phyloP scores from a whole-genome alignment of 2,113 vertebrate genomes.

The Lepus americanus region DNA sequence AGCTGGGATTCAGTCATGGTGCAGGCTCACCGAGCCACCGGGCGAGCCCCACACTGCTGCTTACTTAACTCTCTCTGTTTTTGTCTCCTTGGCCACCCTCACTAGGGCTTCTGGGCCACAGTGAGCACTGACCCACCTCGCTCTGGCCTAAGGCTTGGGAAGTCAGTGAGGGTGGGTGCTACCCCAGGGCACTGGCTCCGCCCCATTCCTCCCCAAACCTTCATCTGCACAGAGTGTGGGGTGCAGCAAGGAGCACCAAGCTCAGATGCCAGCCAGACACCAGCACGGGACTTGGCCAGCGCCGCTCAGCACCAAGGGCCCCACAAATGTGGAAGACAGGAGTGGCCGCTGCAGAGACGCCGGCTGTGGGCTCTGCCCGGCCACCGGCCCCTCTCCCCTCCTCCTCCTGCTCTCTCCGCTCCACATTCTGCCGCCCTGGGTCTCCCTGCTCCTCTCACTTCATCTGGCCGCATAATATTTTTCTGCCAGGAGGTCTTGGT shows the following conservation, averaged over 20 bases:
- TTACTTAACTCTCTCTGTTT: too few species aligned
- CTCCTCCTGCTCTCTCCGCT: background rate
- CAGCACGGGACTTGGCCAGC: background rate
- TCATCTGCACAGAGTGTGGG: background rate
- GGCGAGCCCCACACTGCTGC: background rate
- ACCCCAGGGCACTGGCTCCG: fast-evolving
- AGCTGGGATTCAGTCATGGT: too few species aligned
- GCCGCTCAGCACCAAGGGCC: background rate
- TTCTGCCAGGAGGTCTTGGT: background rate
- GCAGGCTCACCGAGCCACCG: background rate
- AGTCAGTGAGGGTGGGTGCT: background rate
- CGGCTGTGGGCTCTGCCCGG: fast-evolving
- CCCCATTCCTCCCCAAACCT: background rate
- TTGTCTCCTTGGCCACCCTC: background rate
- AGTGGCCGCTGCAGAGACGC: fast-evolving
- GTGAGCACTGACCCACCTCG: background rate
- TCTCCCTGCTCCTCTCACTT: background rate
- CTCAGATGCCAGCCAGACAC: fast-evolving
- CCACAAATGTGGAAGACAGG: too few species aligned
- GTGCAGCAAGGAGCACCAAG: background rate
- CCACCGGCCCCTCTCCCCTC: too few species aligned
- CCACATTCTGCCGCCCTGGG: background rate
- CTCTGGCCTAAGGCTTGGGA: background rate
- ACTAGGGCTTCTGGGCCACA: background rate
- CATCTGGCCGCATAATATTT: background rate